A percentile compares a stretch with the other conserved stretches of the same genome.
Evolutionary conservation across 2,797 vertebrate genomes (phyloP).

Genomic region (Brotula barbata): DNA sequence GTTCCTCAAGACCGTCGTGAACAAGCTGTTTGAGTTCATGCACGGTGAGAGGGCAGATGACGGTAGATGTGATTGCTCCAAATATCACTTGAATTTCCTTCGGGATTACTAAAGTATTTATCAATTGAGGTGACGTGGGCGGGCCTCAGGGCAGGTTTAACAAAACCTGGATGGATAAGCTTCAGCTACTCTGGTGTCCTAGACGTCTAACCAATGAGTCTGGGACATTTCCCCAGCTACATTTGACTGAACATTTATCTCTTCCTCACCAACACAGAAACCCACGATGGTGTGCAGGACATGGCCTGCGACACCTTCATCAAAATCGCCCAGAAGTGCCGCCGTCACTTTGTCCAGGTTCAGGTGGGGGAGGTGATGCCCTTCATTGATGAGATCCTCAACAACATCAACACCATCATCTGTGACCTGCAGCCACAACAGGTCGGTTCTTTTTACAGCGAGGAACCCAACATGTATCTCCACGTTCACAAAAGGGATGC

Average conservation of each 20-base stretch:
- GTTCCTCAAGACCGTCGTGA: conserved; percentile 97
- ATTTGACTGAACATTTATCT: neutral
- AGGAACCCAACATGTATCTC: no score
- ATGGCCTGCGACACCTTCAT: conserved; percentile 99
- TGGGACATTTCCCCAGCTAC: no score
- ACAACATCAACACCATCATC: conserved; percentile 99
- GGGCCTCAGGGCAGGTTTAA: no score
- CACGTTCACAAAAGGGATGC: no score
- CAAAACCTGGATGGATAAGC: no score
- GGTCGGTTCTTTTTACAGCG: no score
- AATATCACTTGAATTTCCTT: no score
- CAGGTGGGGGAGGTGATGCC: conserved; percentile 99
- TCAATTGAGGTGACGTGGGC: no score
- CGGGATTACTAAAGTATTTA: no score
- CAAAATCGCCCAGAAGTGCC: conserved; percentile 98
- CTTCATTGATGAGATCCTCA: conserved; percentile 98
- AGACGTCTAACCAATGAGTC: no score
- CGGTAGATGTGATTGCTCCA: no score
- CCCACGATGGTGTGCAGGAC: conserved; percentile 97
- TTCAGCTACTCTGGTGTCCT: no score
- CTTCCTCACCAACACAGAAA: conserved; percentile 82
- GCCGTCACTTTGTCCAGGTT: conserved; percentile 97
- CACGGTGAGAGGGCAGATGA: conserved; percentile 83
- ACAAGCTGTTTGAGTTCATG: conserved; percentile 99
- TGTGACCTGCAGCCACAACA: conserved; percentile 99